Conservation (phyloP, 1,140 invertebrate species). For the Plectrocnemia conspersa region DNA sequence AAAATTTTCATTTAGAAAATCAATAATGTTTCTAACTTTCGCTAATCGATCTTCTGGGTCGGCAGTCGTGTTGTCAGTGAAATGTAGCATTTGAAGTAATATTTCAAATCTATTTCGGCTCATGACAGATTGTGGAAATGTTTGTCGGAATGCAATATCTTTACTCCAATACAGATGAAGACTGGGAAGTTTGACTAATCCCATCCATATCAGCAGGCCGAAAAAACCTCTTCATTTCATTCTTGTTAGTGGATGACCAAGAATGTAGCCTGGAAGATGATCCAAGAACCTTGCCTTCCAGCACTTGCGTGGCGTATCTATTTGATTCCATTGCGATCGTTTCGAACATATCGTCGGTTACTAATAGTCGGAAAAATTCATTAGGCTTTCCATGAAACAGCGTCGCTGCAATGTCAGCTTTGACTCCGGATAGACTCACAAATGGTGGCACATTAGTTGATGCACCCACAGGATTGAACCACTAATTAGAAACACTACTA, state of each 20-base stretch:
- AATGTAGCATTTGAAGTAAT: conserved; percentile 35
- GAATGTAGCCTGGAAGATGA: conserved; percentile 8
- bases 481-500: not conserved
- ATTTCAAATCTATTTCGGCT: conserved; percentile 37
- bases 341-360: conserved; percentile 18
- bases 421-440: conserved; percentile 8
- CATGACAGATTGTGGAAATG: conserved; percentile 14
- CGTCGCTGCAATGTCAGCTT: not conserved
- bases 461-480: not conserved
- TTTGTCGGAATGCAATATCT: conserved; percentile 5
- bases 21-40: conserved; percentile 29
- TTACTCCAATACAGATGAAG: conserved; percentile 8
- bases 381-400: conserved; percentile 8
- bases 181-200: conserved; percentile 8
- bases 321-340: conserved; percentile 3
- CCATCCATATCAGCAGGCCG: conserved; percentile 12
- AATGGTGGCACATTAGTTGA: conserved; percentile 5
- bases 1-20: conserved; percentile 31
- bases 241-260: conserved; percentile 7
- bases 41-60: conserved; percentile 21
- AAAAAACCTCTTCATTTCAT: conserved; percentile 16
- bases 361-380: conserved; percentile 21
- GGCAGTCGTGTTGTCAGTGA: conserved; percentile 30
- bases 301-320: conserved; percentile 6
- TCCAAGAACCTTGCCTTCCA: conserved; percentile 1